phyloP scores from a whole-genome alignment of 2,797 vertebrate genomes.

The Takifugu rubripes region DNA sequence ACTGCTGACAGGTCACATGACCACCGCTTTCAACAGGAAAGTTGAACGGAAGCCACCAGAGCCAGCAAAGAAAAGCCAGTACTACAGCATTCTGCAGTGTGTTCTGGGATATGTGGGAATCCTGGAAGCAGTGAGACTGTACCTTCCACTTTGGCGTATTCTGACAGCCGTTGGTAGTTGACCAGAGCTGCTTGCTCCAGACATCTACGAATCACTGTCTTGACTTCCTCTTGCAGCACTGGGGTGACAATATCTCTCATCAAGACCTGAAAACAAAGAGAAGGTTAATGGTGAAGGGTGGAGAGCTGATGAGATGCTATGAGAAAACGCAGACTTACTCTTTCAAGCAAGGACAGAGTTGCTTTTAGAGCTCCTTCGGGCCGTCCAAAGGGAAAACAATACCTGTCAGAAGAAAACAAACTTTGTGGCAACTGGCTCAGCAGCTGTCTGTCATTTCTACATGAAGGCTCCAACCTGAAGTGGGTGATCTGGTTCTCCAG shows the following conservation, averaged over 20 bases:
- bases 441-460: not conserved
- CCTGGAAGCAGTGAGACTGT: constrained; percentile 32
- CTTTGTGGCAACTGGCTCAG: not conserved
- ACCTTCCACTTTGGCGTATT: constrained; percentile 99
- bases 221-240: constrained; percentile 95
- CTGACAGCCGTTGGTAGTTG: constrained; percentile 96
- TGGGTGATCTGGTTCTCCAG: constrained; percentile 98
- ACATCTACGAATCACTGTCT: constrained; percentile 94
- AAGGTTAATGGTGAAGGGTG: too few species aligned
- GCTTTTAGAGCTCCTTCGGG: constrained; percentile 98
- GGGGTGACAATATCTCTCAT: constrained; percentile 99
- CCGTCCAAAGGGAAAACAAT: constrained; percentile 98
- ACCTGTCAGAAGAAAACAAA: constrained; percentile 71
- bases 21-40: too few species aligned
- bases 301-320: too few species aligned
- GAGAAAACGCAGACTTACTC: constrained; percentile 74
- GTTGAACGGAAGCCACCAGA: too few species aligned
- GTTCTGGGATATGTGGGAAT: too few species aligned
- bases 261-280: constrained; percentile 78
- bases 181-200: constrained; percentile 96
- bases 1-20: too few species aligned
- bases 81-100: too few species aligned
- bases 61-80: too few species aligned
- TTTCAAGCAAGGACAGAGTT: constrained; percentile 92
- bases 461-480: constrained; percentile 81